Percentiles rank a stretch among this genome's conserved stretches.
Evolutionary conservation across 53 echinoderm and acorn worm species (phyloP).

Genomic region (Glandiceps talaboti): DNA sequence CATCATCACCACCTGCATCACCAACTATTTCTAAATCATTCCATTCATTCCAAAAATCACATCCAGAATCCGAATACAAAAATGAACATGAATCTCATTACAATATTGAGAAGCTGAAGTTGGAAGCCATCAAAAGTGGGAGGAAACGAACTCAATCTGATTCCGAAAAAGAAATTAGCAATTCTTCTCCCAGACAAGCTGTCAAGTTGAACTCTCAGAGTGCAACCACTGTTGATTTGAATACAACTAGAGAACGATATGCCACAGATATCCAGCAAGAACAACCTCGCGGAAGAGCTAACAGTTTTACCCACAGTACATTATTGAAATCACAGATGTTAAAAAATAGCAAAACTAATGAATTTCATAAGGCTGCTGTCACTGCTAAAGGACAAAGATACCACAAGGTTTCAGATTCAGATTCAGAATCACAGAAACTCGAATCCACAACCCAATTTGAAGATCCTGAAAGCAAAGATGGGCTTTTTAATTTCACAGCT

Average conservation of each 20-base stretch:
- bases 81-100: background rate
- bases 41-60: no score
- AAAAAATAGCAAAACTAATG: background rate
- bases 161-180: background rate
- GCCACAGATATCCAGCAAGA: no score
- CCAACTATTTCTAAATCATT: no score
- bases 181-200: background rate
- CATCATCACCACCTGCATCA: no score
- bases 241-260: background rate
- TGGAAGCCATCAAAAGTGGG: background rate
- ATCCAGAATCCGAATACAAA: background rate
- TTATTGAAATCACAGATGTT: background rate
- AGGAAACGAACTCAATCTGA: background rate
- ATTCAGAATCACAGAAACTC: slow-evolving; percentile 1
- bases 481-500: slow-evolving; percentile 51
- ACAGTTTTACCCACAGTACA: background rate
- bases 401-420: background rate
- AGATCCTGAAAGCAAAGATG: slow-evolving; percentile 42
- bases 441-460: background rate
- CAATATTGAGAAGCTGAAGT: background rate
- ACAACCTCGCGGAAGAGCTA: no score
- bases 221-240: background rate
- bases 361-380: background rate
- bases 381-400: background rate
- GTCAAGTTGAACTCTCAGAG: background rate